A percentile compares a stretch with the other conserved stretches of the same genome.
Evolutionary conservation across 1,140 invertebrate species (phyloP).

Genomic region (Notospermus geniculatus): DNA sequence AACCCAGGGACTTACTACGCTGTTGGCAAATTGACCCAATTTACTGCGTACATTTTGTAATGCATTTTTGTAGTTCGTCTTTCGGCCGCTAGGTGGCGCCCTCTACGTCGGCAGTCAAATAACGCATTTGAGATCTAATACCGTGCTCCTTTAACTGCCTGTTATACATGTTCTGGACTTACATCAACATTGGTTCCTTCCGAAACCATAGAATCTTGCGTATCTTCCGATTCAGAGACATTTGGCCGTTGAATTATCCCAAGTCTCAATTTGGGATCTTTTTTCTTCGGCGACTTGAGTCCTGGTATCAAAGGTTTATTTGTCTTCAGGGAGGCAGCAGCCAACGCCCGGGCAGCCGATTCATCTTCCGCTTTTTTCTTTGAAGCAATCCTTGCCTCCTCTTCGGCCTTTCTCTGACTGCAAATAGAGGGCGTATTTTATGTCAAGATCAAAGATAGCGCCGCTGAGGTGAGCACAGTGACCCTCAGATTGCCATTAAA

Average conservation of each 20-base stretch:
- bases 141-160: too few relatives aligned
- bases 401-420: conserved; percentile 66
- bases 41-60: too few relatives aligned
- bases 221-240: conserved; percentile 23
- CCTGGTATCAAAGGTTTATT: neutral
- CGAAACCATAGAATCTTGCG: conserved; percentile 31
- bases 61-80: too few relatives aligned
- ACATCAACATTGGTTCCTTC: conserved; percentile 2
- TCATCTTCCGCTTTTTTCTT: conserved; percentile 57
- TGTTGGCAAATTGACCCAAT: too few relatives aligned
- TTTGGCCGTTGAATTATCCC: neutral
- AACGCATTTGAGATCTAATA: too few relatives aligned
- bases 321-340: neutral
- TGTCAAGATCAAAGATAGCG: too few relatives aligned
- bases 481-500: too few relatives aligned
- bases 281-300: conserved; percentile 26
- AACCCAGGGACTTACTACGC: too few relatives aligned
- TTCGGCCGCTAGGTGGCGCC: too few relatives aligned
- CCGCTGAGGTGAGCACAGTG: too few relatives aligned
- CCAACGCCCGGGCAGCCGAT: conserved; percentile 40
- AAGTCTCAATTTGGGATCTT: neutral
- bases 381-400: conserved; percentile 60
- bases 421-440: conserved; percentile 18
- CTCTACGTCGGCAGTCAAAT: too few relatives aligned
- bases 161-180: too few relatives aligned